These are phyloP conservation scores for Tipula lateralis DNA, from an alignment of 2,888 invertebrate genomes.

Conservation along the genomic window DNA sequence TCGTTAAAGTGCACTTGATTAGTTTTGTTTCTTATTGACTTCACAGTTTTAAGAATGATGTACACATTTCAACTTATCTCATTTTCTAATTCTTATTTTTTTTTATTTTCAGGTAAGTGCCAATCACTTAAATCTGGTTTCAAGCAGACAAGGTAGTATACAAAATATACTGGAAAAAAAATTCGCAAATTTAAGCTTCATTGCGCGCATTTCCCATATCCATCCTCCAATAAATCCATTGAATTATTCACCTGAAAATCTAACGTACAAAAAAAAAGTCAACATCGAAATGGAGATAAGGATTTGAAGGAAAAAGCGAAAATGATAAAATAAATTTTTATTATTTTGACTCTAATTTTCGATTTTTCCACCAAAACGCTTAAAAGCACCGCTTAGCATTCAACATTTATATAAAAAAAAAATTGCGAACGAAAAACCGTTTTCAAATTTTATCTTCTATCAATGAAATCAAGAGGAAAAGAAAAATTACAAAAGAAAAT, in stretches of 20 bases:
- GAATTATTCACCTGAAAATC: slow-evolving; percentile 12
- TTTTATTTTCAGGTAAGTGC: background rate
- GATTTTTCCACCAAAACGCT: slow-evolving; percentile 11
- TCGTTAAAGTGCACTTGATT: too few species aligned
- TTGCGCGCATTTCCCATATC: background rate
- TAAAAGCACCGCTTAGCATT: slow-evolving; percentile 11
- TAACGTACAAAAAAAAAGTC: background rate
- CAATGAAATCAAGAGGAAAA: slow-evolving; percentile 24
- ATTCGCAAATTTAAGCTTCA: background rate
- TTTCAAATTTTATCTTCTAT: background rate
- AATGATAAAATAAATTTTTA: slow-evolving; percentile 24
- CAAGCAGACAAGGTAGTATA: background rate
- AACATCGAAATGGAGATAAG: background rate
- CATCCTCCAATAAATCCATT: background rate
- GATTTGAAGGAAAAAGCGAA: background rate
- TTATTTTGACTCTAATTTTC: slow-evolving; percentile 11
- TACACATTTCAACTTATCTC: too few species aligned
- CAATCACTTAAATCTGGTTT: background rate
- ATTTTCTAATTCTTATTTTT: too few species aligned
- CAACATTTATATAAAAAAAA: background rate
- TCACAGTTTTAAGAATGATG: too few species aligned
- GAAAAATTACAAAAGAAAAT: slow-evolving; percentile 24
- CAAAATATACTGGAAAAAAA: background rate
- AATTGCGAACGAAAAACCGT: background rate
- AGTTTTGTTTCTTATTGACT: too few species aligned